Conservation (phyloP, 2,888 invertebrate species). For the Gerris lacustris region DNA sequence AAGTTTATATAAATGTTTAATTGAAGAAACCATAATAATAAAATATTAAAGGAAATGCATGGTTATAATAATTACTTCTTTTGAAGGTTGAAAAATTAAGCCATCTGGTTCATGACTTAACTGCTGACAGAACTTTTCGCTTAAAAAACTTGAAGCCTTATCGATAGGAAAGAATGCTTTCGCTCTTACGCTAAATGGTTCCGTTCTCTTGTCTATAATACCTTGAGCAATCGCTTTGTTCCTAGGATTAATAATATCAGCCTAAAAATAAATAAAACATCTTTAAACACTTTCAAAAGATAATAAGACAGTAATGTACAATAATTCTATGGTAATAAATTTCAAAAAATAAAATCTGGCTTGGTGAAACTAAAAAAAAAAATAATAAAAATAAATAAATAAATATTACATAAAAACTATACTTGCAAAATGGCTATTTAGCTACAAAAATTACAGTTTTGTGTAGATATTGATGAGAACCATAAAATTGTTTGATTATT, state of each 20-base stretch:
- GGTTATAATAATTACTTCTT: conserved; percentile 46
- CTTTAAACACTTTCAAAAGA: conserved; percentile 9
- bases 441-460: too few species aligned
- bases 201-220: conserved; percentile 56
- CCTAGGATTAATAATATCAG: conserved; percentile 40
- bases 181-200: conserved; percentile 80
- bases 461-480: too few species aligned
- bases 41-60: too few species aligned
- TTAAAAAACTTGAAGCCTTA: conserved; percentile 54
- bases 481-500: too few species aligned
- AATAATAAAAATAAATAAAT: too few species aligned
- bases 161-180: conserved; percentile 86
- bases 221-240: conserved; percentile 64
- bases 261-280: conserved; percentile 23
- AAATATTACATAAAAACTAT: too few species aligned
- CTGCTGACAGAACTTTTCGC: conserved; percentile 72
- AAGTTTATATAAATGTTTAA: too few species aligned
- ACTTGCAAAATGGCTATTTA: too few species aligned
- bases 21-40: too few species aligned
- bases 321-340: neutral
- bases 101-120: conserved; percentile 94
- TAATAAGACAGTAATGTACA: conserved; percentile 17
- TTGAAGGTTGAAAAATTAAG: conserved; percentile 88
- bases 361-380: too few species aligned
- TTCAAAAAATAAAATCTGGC: neutral